Percentiles rank a stretch among this genome's conserved stretches.
Evolutionary conservation across 2,888 invertebrate species (phyloP).

Genomic region (Volucella zonaria): DNA sequence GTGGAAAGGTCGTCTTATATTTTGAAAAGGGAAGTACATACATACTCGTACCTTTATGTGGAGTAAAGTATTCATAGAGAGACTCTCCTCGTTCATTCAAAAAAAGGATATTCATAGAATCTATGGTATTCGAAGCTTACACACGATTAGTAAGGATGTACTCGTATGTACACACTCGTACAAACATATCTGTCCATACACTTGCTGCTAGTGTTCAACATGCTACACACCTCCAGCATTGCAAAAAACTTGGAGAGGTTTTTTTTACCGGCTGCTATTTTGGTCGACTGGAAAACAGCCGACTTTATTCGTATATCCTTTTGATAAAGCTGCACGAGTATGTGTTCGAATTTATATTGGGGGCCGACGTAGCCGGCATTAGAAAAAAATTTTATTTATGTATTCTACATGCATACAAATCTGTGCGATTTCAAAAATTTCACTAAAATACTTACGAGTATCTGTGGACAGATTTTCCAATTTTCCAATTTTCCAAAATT

Average conservation of each 20-base stretch:
- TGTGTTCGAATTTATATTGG: neutral
- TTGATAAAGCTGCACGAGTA: too few species aligned
- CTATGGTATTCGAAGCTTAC: slow-evolving; percentile 45
- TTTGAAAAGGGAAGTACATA: slow-evolving; percentile 39
- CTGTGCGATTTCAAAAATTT: neutral
- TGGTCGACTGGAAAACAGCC: neutral
- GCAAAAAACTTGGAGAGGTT: slow-evolving; percentile 40
- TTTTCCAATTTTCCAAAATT: neutral
- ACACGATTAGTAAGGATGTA: slow-evolving; percentile 53
- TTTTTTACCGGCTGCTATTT: slow-evolving; percentile 11
- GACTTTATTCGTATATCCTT: neutral
- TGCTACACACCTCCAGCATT: slow-evolving; percentile 16
- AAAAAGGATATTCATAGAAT: slow-evolving; percentile 60
- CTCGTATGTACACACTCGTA: too few species aligned
- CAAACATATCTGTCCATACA: neutral
- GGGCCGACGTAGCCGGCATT: neutral
- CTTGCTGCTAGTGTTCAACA: neutral
- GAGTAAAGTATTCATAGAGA: slow-evolving; percentile 28
- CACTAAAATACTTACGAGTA: too few species aligned
- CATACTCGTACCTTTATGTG: slow-evolving; percentile 10
- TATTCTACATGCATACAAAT: too few species aligned
- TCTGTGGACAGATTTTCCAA: too few species aligned
- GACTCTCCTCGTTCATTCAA: slow-evolving; percentile 56
- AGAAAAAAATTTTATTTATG: neutral
- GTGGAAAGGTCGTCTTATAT: slow-evolving; percentile 65